A percentile compares a stretch with the other conserved stretches of the same genome.
phyloP scores from a whole-genome alignment of 2,113 vertebrate genomes.

The Alethe diademata region DNA sequence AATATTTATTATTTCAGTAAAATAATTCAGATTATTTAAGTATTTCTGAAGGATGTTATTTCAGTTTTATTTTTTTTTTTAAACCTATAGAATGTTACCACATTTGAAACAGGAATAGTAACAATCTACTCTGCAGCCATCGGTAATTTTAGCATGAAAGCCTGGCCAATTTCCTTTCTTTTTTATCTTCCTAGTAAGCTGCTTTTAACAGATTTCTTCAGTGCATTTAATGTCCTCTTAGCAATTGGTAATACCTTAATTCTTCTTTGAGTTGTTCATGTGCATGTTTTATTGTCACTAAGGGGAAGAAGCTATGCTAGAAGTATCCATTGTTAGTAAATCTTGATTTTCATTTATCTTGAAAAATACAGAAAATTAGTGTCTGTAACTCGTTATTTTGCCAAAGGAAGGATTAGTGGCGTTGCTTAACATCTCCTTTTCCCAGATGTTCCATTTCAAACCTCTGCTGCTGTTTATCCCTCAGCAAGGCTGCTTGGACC shows the following conservation, averaged over 20 bases:
- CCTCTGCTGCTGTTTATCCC: slow-evolving; percentile 22
- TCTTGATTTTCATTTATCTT: background rate
- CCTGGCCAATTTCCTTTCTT: background rate
- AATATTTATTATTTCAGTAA: background rate
- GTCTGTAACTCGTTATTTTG: background rate
- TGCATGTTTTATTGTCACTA: background rate
- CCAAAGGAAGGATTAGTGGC: background rate
- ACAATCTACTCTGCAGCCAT: background rate
- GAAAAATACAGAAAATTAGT: background rate
- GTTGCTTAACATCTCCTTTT: background rate
- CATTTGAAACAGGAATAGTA: background rate
- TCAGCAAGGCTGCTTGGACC: background rate
- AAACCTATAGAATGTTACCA: background rate
- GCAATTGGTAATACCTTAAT: background rate
- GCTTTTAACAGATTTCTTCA: background rate
- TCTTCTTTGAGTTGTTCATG: background rate
- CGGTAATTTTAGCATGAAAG: background rate
- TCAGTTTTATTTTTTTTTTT: background rate
- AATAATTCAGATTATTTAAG: background rate
- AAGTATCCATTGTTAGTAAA: background rate
- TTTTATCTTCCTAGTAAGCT: background rate
- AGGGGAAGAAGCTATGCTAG: background rate
- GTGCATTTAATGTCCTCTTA: background rate
- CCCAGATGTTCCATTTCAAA: slow-evolving; percentile 28
- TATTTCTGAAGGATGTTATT: background rate